Conservation (phyloP, 1,140 invertebrate genomes). For the Plectrocnemia conspersa region DNA sequence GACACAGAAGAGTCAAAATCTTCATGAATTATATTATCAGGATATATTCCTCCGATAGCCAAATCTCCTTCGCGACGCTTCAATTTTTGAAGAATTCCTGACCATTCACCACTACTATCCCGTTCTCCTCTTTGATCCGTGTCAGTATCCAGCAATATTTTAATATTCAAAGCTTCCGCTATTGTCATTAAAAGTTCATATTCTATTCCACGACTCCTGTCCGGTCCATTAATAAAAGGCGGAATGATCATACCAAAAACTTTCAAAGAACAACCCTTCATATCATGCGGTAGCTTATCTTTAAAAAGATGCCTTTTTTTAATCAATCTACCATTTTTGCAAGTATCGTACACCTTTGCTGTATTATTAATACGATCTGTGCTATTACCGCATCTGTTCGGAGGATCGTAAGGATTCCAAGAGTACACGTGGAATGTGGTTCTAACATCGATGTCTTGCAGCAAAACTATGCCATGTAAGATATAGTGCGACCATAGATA, state of each 20-base stretch:
- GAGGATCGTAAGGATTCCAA: constrained; percentile 45
- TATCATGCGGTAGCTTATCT: constrained; percentile 39
- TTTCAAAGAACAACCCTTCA: constrained; percentile 40
- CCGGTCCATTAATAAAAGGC: constrained; percentile 41
- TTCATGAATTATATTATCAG: constrained; percentile 51
- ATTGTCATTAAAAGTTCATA: constrained; percentile 37
- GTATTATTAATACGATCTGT: constrained; percentile 40
- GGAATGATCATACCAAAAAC: constrained; percentile 40
- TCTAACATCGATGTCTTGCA: constrained; percentile 36
- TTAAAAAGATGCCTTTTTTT: constrained; percentile 35
- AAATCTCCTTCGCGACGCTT: constrained; percentile 45
- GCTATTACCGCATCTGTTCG: constrained; percentile 41
- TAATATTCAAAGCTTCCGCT: constrained; percentile 37
- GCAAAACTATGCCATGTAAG: constrained; percentile 38
- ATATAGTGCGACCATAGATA: constrained; percentile 41
- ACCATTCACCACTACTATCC: constrained; percentile 41
- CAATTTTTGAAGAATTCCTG: constrained; percentile 45
- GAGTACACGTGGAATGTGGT: constrained; percentile 39
- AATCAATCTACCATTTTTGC: constrained; percentile 38
- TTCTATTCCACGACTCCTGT: constrained; percentile 39
- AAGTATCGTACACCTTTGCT: constrained; percentile 38
- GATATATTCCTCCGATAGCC: constrained; percentile 51
- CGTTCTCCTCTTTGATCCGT: constrained; percentile 44
- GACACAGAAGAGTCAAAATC: constrained; percentile 49
- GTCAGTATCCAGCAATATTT: constrained; percentile 36